Percentiles rank a stretch among this genome's conserved stretches.
Evolutionary conservation across 2,113 vertebrate genomes (phyloP).

Genomic region (Vimba vimba): DNA sequence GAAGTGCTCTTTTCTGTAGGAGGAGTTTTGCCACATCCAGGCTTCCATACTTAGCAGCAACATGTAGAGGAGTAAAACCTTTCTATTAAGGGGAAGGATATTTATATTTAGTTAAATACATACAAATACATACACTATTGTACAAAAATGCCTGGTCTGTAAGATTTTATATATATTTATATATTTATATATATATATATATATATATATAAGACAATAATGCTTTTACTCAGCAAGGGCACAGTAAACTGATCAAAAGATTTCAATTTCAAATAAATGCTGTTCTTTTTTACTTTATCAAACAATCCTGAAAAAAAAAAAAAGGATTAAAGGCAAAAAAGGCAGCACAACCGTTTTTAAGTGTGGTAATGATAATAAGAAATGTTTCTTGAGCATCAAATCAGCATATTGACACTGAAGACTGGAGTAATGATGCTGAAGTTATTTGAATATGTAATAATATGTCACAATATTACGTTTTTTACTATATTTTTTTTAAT

Average conservation of each 20-base stretch:
- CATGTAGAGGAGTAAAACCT: conserved; percentile 95
- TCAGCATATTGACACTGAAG: background rate
- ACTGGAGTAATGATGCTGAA: background rate
- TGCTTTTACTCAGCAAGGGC: no score
- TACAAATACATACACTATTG: background rate
- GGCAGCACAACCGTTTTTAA: background rate
- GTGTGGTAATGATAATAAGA: background rate
- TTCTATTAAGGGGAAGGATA: conserved; percentile 78
- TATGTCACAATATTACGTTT: background rate
- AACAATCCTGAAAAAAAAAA: no score
- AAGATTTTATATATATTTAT: background rate
- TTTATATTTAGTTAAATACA: background rate
- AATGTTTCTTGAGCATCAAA: background rate
- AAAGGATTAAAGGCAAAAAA: no score
- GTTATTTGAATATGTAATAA: background rate
- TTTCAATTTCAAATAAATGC: no score
- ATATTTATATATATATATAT: no score
- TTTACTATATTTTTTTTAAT: background rate
- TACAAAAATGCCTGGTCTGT: background rate
- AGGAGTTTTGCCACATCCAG: conserved; percentile 94
- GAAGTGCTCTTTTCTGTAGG: conserved; percentile 86
- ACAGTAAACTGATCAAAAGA: no score
- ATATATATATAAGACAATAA: no score
- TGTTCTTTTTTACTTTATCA: no score
- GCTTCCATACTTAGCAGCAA: conserved; percentile 96